Percentiles rank a stretch among this genome's conserved stretches.
Evolutionary conservation across 2,888 invertebrate genomes (phyloP).

Genomic region (Acleris laterana): DNA sequence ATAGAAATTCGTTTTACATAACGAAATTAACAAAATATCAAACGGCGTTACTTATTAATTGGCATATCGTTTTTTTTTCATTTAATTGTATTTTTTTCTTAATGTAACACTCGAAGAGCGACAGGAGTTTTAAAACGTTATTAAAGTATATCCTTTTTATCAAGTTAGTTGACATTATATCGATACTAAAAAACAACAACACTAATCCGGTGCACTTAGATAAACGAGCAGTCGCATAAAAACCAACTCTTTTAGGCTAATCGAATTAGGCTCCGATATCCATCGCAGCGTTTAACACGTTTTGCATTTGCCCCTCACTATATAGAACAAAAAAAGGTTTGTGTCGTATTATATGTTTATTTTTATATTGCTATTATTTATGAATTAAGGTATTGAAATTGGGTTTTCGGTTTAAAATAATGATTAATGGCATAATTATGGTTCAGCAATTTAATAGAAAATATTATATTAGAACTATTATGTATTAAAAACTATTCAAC

Average conservation of each 20-base stretch:
- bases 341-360: conserved; percentile 19
- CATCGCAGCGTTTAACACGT: conserved; percentile 81
- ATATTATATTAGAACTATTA: too few relatives aligned
- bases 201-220: conserved; percentile 68
- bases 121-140: background rate
- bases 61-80: too few relatives aligned
- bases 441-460: too few relatives aligned
- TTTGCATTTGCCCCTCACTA: conserved; percentile 72
- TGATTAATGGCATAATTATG: too few relatives aligned
- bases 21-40: too few relatives aligned
- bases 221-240: conserved; percentile 78
- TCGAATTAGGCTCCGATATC: conserved; percentile 80
- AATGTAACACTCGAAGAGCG: too few relatives aligned
- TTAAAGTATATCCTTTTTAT: background rate
- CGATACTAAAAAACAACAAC: conserved; percentile 47
- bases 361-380: conserved; percentile 9
- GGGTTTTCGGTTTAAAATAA: too few relatives aligned
- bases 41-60: too few relatives aligned
- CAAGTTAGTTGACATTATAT: conserved; percentile 25
- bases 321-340: conserved; percentile 13
- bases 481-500: too few relatives aligned
- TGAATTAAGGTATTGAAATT: background rate
- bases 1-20: too few relatives aligned
- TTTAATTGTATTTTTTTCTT: too few relatives aligned
- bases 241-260: conserved; percentile 81